These are phyloP conservation scores for Drosophila nebulosa DNA, from an alignment of 1,140 invertebrate species.

Conservation along the genomic window DNA sequence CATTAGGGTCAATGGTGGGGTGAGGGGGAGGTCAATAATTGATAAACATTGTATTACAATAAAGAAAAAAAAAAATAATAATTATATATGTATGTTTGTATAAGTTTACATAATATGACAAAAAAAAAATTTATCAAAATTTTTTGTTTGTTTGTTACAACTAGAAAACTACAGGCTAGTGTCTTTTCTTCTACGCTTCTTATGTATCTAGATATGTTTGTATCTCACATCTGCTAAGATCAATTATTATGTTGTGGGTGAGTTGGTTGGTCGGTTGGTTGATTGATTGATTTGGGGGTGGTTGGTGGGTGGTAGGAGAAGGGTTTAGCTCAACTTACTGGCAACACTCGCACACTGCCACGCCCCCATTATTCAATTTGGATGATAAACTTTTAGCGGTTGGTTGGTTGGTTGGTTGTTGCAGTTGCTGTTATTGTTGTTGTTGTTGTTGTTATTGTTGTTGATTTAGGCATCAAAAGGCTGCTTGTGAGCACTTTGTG, in stretches of 20 bases:
- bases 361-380: not conserved
- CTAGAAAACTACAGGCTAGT: slow-evolving; percentile 8
- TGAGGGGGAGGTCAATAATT: not conserved
- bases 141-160: slow-evolving; percentile 11
- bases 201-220: not conserved
- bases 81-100: not conserved
- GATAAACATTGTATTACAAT: slow-evolving; percentile 1
- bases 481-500: slow-evolving; percentile 55
- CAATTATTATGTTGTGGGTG: not conserved
- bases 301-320: not conserved
- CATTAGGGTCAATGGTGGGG: not conserved
- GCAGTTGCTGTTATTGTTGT: slow-evolving; percentile 49
- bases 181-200: not conserved
- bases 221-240: slow-evolving; percentile 1
- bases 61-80: not conserved
- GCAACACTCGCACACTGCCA: slow-evolving; percentile 2
- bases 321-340: slow-evolving; percentile 56
- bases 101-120: not conserved
- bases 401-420: not conserved
- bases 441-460: slow-evolving; percentile 33
- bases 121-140: slow-evolving; percentile 4
- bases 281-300: too few species aligned
- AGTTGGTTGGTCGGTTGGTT: too few species aligned
- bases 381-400: not conserved
- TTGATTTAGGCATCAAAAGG: slow-evolving; percentile 64